Conservation (phyloP, 2,888 invertebrate genomes). For the Peribatodes rhomboidaria region DNA sequence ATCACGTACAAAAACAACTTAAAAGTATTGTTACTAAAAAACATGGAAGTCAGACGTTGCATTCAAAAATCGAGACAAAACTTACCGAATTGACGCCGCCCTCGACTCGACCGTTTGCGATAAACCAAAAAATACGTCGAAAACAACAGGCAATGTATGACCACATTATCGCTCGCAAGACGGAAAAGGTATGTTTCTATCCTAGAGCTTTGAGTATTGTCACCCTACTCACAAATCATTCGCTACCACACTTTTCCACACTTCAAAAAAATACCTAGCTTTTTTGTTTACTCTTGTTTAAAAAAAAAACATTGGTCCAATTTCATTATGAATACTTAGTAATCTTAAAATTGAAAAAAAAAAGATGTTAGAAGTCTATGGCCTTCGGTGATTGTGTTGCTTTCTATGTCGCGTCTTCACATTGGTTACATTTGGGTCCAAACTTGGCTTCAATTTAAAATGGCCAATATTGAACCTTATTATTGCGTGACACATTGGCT, state of each 20-base stretch:
- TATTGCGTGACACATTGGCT: too few species aligned
- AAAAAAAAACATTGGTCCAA: not conserved
- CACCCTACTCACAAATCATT: conserved; percentile 41
- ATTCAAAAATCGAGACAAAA: conserved; percentile 29
- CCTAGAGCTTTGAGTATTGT: conserved; percentile 48
- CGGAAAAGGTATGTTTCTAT: conserved; percentile 62
- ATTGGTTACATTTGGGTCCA: too few species aligned
- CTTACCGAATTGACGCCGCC: conserved; percentile 15
- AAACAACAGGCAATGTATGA: conserved; percentile 64
- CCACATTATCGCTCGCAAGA: conserved; percentile 40
- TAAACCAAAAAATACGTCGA: conserved; percentile 26
- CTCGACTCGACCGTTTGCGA: conserved; percentile 34
- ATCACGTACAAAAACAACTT: not conserved
- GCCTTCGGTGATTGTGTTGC: too few species aligned
- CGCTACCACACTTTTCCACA: not conserved
- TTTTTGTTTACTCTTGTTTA: too few species aligned
- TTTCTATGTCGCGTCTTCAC: too few species aligned
- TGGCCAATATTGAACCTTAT: too few species aligned
- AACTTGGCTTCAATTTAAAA: too few species aligned
- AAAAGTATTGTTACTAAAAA: not conserved
- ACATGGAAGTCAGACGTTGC: conserved; percentile 30
- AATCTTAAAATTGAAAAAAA: too few species aligned
- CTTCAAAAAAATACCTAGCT: too few species aligned
- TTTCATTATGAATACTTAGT: too few species aligned
- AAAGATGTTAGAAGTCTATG: too few species aligned